These are phyloP conservation scores for Paragorgia papillata DNA, from an alignment of 92 coral and sea anemone species.

Conservation along the genomic window DNA sequence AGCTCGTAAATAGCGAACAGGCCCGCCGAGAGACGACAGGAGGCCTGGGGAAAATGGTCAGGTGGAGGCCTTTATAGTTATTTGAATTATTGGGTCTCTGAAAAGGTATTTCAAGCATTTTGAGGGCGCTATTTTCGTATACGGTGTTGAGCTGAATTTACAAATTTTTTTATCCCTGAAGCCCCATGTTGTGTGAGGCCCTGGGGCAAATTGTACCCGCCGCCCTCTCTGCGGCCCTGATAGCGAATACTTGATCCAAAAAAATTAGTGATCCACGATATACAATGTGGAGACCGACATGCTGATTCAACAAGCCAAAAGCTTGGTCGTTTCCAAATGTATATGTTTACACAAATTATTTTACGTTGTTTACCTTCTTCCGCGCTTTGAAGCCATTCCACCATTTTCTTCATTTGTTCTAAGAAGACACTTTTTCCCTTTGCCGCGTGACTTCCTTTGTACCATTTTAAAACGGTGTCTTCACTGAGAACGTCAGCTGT, in stretches of 20 bases:
- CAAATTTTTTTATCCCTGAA: no score
- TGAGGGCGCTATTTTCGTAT: no score
- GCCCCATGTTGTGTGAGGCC: no score
- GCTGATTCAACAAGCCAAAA: not conserved
- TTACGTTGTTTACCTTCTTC: conserved; percentile 70
- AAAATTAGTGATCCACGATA: no score
- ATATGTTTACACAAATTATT: not conserved
- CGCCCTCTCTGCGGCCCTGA: no score
- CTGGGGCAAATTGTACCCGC: no score
- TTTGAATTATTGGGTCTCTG: no score
- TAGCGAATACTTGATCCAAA: no score
- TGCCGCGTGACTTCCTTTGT: conserved; percentile 82
- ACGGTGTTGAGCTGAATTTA: no score
- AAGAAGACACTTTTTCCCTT: conserved; percentile 94
- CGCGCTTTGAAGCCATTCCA: conserved; percentile 95
- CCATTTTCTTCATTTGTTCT: conserved; percentile 98
- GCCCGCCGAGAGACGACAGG: no score
- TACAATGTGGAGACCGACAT: not conserved
- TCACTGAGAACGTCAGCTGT: conserved; percentile 93
- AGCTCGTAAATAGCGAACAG: not conserved
- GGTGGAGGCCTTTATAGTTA: not conserved
- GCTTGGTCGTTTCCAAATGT: not conserved
- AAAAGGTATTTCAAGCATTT: no score
- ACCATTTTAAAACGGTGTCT: conserved; percentile 93
- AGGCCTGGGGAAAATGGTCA: not conserved